A percentile compares a stretch with the other conserved stretches of the same genome.
Evolutionary conservation across 2,797 vertebrate genomes (phyloP).

Genomic region (Botia almorhae): DNA sequence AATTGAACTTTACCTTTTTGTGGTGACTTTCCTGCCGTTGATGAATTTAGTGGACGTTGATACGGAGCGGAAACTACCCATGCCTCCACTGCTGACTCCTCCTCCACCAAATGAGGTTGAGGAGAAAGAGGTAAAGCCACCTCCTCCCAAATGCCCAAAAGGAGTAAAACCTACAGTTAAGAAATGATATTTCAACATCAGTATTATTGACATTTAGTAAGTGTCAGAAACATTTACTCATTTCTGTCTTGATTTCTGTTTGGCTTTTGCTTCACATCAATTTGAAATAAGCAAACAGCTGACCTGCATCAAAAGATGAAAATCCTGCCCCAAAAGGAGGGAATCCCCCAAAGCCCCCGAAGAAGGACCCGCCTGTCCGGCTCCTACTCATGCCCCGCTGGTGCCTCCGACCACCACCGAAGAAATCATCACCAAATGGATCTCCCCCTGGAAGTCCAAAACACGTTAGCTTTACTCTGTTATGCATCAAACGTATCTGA

Average conservation of each 20-base stretch:
- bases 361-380: too few relatives aligned
- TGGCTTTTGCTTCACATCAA: too few relatives aligned
- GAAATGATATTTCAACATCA: constrained; percentile 51
- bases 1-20: constrained; percentile 92
- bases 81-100: constrained; percentile 74
- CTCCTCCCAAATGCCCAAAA: constrained; percentile 76
- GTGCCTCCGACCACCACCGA: too few relatives aligned
- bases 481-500: too few relatives aligned
- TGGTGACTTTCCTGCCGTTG: constrained; percentile 93
- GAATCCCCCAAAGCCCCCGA: constrained; percentile 85
- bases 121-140: constrained; percentile 89
- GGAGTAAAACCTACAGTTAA: constrained; percentile 82
- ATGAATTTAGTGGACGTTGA: constrained; percentile 93
- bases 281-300: constrained; percentile 7
- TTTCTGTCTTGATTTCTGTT: too few relatives aligned
- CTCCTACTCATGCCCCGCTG: too few relatives aligned
- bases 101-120: too few relatives aligned
- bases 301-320: constrained; percentile 86
- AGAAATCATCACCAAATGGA: too few relatives aligned
- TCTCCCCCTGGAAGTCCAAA: too few relatives aligned
- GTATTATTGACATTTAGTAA: neutral
- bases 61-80: constrained; percentile 91
- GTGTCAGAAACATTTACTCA: too few relatives aligned
- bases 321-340: constrained; percentile 86
- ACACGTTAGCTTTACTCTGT: too few relatives aligned